These are phyloP conservation scores for Teleiodes luculella DNA, from an alignment of 2,888 invertebrate genomes.

Conservation along the genomic window DNA sequence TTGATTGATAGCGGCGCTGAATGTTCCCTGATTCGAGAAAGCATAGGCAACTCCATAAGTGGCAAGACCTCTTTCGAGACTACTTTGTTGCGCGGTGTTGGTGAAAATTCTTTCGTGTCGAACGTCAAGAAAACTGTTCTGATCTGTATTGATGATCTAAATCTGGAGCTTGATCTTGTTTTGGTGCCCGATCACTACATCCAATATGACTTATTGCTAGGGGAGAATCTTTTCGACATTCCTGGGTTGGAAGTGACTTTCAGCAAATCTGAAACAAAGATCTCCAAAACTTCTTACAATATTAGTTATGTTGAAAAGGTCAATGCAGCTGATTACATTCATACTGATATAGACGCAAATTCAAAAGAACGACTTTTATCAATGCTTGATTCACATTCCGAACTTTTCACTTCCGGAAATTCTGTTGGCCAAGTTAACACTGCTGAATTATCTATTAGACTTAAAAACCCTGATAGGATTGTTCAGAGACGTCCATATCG, in stretches of 20 bases:
- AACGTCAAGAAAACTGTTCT: neutral
- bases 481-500: slow-evolving; percentile 19
- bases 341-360: neutral
- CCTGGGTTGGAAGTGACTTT: neutral
- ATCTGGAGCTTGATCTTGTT: slow-evolving; percentile 6
- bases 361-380: neutral
- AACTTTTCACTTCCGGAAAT: neutral
- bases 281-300: neutral
- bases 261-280: slow-evolving; percentile 11
- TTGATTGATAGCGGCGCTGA: slow-evolving; percentile 15
- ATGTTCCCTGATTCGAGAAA: slow-evolving; percentile 13
- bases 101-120: neutral
- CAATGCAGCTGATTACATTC: neutral
- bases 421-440: slow-evolving; percentile 9
- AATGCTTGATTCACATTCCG: neutral
- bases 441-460: slow-evolving; percentile 4
- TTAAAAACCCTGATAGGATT: slow-evolving; percentile 6
- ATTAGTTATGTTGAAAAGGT: slow-evolving; percentile 1
- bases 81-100: slow-evolving; percentile 9
- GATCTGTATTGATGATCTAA: neutral
- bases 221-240: slow-evolving; percentile 5
- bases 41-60: slow-evolving; percentile 10
- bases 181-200: slow-evolving; percentile 7
- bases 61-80: slow-evolving; percentile 4
- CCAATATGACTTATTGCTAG: slow-evolving; percentile 3